Base-by-base conservation (phyloP, 2,888 invertebrate genomes). In the Drosophila affinis region DNA sequence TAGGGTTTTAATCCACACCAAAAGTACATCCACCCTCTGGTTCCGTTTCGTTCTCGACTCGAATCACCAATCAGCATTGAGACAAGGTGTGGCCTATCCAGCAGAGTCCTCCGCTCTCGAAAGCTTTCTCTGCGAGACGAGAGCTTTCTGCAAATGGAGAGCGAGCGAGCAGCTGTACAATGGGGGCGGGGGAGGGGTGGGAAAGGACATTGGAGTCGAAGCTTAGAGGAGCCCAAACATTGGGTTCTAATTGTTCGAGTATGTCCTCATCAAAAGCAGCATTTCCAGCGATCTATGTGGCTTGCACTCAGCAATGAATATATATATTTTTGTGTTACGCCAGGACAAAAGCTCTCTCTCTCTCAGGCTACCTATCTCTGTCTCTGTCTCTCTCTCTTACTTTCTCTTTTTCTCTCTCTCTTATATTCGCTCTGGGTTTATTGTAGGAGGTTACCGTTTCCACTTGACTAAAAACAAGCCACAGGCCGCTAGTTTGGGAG, bases 51-150 rank as follows among this genome's bases (percentile, higher is more conserved):
- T n/a, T 14, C 39, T n/a, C 39, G 88, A 83, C 87, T 88, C 81
- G 77, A 73, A 78, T 78, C 86, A 88, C 91, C 91, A 91, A 91
- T 91, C 91, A 91, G 89, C 87, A 81, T 79, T 85, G 84, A 90
- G 90, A 80, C 87, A 89, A 90, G 91, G 91, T 91, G 89, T 89
- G 89, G 89, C 89, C 88, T 81, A 73, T 34, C 39, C 12, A 14
- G 24, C 34, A 12, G 71, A 34, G 34, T 14, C 34, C 34, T 34
- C 34, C 12, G 12, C 64, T n/a, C 39, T 6, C 14, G 39, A 14
- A 39, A 39, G 39, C 39, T 39, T 62, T 62, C 57, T 12, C 14
- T 7, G 18, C 17, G 29, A 14, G 34, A 3, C 61, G 57, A 24
- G 32, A 62, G 54, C 62, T 52, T 58, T 65, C 60, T 69, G 27